Evolutionary conservation across 2,888 invertebrate species (phyloP).

Genomic region (Lysandra bellargus): DNA sequence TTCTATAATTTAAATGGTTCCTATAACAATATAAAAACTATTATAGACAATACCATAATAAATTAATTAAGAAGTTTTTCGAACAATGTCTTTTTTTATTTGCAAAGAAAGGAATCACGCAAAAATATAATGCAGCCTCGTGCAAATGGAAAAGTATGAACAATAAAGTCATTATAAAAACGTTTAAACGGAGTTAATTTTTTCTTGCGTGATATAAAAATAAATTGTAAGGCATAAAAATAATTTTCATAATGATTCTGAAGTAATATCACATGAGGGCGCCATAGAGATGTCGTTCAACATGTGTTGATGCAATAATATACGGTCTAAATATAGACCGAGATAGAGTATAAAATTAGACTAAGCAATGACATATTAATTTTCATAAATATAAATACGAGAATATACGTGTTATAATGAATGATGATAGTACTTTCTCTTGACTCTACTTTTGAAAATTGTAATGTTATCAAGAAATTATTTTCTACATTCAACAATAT

Average conservation of each 20-base stretch:
- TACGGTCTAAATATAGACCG: constrained; percentile 1
- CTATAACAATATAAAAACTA: neutral
- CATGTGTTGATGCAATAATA: constrained; percentile 18
- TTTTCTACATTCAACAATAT: no score
- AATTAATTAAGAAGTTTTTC: neutral
- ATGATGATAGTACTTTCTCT: neutral
- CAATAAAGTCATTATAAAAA: constrained; percentile 18
- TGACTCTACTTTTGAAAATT: neutral
- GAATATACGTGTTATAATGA: neutral
- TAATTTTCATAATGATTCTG: constrained; percentile 5
- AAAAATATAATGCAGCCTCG: neutral
- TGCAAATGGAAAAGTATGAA: constrained; percentile 19
- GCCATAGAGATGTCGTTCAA: constrained; percentile 13
- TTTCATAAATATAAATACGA: neutral
- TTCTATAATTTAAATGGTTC: neutral
- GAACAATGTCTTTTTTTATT: constrained; percentile 21
- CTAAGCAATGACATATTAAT: neutral
- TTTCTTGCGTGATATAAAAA: constrained; percentile 11
- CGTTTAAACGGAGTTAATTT: neutral
- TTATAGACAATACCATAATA: neutral
- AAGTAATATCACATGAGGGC: constrained; percentile 15
- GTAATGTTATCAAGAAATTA: neutral
- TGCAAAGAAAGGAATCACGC: neutral
- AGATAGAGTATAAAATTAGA: constrained; percentile 10
- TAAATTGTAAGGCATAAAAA: neutral